Conservation (phyloP, 2,888 invertebrate genomes). For the Rutpela maculata region DNA sequence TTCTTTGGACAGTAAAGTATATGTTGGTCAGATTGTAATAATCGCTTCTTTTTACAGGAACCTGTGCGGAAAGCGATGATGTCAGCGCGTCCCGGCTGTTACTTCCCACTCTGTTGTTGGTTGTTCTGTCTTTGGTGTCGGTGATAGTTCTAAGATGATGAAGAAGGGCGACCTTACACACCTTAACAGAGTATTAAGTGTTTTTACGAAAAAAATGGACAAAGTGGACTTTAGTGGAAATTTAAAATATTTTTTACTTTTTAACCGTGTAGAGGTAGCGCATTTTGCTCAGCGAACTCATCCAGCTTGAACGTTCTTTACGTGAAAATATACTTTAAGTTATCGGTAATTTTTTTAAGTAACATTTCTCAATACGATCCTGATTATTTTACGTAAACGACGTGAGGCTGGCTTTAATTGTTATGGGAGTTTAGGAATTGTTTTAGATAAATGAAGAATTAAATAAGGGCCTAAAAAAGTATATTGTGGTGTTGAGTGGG, state of each 20-base stretch:
- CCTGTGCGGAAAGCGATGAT: slow-evolving; percentile 64
- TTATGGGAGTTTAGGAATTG: slow-evolving; percentile 50
- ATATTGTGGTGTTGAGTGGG: slow-evolving; percentile 29
- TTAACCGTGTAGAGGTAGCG: slow-evolving; percentile 29
- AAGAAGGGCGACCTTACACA: slow-evolving; percentile 63
- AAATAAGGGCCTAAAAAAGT: slow-evolving; percentile 47
- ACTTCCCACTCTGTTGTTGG: slow-evolving; percentile 62
- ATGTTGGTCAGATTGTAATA: background rate
- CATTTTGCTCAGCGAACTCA: slow-evolving; percentile 15
- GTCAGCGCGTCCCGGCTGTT: slow-evolving; percentile 59
- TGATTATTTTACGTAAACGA: background rate
- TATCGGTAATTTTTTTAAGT: background rate
- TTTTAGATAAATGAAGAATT: slow-evolving; percentile 48
- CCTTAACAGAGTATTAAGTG: slow-evolving; percentile 65
- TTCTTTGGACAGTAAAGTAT: too few species aligned
- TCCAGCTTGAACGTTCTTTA: slow-evolving; percentile 26
- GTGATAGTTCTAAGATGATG: slow-evolving; percentile 67
- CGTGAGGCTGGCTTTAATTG: slow-evolving; percentile 16
- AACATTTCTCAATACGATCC: background rate
- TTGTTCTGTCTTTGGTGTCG: slow-evolving; percentile 58
- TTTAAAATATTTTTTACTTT: slow-evolving; percentile 47
- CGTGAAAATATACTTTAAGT: background rate
- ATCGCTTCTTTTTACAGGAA: slow-evolving; percentile 57
- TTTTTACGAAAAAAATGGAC: slow-evolving; percentile 53
- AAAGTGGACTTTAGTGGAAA: slow-evolving; percentile 54